Evolutionary conservation across 2,888 invertebrate genomes (phyloP).

Genomic region (Nematopogon swammerdamellus): DNA sequence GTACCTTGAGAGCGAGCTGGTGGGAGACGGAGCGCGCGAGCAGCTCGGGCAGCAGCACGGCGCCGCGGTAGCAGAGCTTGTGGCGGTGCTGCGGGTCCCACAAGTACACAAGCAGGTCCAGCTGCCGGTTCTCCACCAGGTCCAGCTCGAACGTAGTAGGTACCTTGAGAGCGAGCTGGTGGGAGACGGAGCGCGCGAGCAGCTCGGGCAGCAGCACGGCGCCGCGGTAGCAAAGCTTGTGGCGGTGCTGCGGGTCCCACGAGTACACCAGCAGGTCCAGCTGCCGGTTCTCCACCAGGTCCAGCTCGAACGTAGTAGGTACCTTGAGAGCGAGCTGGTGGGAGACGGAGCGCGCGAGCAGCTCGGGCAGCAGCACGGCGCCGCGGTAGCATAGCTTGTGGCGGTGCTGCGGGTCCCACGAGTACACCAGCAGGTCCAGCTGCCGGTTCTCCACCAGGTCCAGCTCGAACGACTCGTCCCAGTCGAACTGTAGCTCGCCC

Average conservation of each 20-base stretch:
- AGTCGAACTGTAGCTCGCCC: slow-evolving; percentile 95
- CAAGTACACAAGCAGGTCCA: slow-evolving; percentile 95
- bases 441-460: slow-evolving; percentile 94
- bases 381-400: slow-evolving; percentile 95
- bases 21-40: slow-evolving; percentile 79
- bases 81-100: slow-evolving; percentile 99
- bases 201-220: slow-evolving; percentile 82
- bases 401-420: slow-evolving; percentile 98
- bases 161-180: slow-evolving; percentile 90
- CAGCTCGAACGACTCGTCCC: slow-evolving; percentile 98
- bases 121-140: slow-evolving; percentile 88
- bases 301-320: slow-evolving; percentile 81
- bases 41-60: slow-evolving; percentile 79
- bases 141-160: slow-evolving; percentile 89
- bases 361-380: slow-evolving; percentile 78
- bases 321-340: slow-evolving; percentile 92
- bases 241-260: slow-evolving; percentile 98
- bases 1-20: slow-evolving; percentile 87
- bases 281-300: slow-evolving; percentile 91
- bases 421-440: slow-evolving; percentile 94
- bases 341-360: slow-evolving; percentile 76
- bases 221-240: slow-evolving; percentile 92
- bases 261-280: slow-evolving; percentile 96
- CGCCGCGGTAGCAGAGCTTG: slow-evolving; percentile 91
- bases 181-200: slow-evolving; percentile 75